phyloP scores from a whole-genome alignment of 2,888 invertebrate species.

The Scotopteryx bipunctaria region DNA sequence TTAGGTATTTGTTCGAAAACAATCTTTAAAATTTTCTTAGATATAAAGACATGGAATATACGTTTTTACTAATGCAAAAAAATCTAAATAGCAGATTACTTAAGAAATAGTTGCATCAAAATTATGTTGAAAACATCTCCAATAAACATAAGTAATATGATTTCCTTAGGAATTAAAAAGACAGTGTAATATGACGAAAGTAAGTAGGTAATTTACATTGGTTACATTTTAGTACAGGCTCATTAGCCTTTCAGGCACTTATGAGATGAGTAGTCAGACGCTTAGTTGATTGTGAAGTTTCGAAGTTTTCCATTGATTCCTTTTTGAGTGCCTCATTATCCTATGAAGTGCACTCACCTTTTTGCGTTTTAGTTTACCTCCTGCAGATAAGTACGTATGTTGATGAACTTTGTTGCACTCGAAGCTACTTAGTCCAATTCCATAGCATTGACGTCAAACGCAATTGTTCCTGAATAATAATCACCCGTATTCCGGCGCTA shows the following conservation, averaged over 20 bases:
- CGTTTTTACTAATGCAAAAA: no score
- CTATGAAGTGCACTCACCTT: slow-evolving; percentile 4
- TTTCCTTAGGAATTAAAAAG: no score
- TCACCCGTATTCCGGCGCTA: slow-evolving; percentile 50
- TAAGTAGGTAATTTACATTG: no score
- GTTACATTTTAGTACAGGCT: no score
- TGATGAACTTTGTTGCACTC: slow-evolving; percentile 24
- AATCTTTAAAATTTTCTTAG: not conserved
- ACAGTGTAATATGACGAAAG: no score
- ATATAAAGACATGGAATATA: not conserved
- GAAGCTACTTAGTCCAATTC: slow-evolving; percentile 44
- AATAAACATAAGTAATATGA: no score
- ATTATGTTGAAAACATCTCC: no score
- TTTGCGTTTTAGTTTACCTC: slow-evolving; percentile 7
- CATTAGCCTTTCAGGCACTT: not conserved
- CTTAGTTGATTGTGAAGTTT: not conserved
- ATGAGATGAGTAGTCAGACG: not conserved
- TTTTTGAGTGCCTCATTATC: slow-evolving; percentile 3
- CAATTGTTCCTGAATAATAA: slow-evolving; percentile 51
- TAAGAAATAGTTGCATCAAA: no score
- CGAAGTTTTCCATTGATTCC: not conserved
- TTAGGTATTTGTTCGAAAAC: not conserved
- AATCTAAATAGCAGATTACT: no score
- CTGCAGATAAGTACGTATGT: slow-evolving; percentile 14
- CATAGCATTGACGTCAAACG: slow-evolving; percentile 52